Evolutionary conservation across 1,140 invertebrate genomes (phyloP).

Genomic region (Asobara japonica): DNA sequence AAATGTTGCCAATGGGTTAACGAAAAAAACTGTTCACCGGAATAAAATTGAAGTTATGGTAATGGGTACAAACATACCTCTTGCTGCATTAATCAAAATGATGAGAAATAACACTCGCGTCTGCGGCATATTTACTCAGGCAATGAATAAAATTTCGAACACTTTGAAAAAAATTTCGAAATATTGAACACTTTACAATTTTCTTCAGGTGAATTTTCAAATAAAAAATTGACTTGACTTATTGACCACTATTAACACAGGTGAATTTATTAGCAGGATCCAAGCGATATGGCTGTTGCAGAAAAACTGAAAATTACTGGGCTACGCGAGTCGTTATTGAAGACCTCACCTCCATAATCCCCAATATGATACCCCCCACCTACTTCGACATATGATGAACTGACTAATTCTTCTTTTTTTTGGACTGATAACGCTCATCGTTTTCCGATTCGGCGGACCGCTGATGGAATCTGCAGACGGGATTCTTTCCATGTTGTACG

Average conservation of each 20-base stretch:
- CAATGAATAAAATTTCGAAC: background rate
- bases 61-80: background rate
- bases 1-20: background rate
- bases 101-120: background rate
- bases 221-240: background rate
- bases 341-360: constrained; percentile 28
- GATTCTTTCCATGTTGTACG: background rate
- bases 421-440: background rate
- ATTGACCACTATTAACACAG: background rate
- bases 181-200: background rate
- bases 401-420: background rate
- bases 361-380: constrained; percentile 33
- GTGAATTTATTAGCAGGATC: background rate
- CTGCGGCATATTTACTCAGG: background rate
- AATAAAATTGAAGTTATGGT: no score
- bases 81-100: background rate
- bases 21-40: no score
- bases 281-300: constrained; percentile 25
- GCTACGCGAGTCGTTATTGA: constrained; percentile 31
- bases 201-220: background rate
- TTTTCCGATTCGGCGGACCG: constrained; percentile 6
- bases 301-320: constrained; percentile 39
- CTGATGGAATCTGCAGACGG: background rate
- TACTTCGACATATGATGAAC: background rate
- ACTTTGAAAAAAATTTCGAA: background rate